Evolutionary conservation across 2,888 invertebrate genomes (phyloP).

Genomic region (Strigamia crassipes): DNA sequence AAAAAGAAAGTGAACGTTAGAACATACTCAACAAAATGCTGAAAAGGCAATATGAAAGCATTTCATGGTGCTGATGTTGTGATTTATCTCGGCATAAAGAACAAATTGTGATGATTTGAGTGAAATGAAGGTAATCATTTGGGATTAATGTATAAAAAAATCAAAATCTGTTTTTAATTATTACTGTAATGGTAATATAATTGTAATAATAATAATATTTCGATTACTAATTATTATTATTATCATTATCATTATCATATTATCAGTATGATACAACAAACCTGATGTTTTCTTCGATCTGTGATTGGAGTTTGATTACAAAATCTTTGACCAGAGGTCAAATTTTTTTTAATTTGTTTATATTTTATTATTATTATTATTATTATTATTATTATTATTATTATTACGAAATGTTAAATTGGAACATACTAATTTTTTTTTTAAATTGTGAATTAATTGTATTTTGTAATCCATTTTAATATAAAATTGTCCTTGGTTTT

Average conservation of each 20-base stretch:
- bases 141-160: constrained; percentile 7
- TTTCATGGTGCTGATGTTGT: constrained; percentile 6
- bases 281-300: constrained; percentile 35
- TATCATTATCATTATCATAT: background rate
- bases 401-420: background rate
- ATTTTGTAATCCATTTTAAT: constrained; percentile 37
- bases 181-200: background rate
- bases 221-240: background rate
- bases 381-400: constrained; percentile 1
- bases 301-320: constrained; percentile 32
- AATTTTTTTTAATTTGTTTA: background rate
- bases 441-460: background rate
- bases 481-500: constrained; percentile 20
- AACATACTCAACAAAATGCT: constrained; percentile 22
- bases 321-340: constrained; percentile 24
- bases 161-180: background rate
- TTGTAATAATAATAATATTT: background rate
- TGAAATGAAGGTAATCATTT: background rate
- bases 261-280: background rate
- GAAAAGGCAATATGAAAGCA: constrained; percentile 17
- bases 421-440: constrained; percentile 25
- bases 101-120: constrained; percentile 28
- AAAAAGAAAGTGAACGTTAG: background rate
- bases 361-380: background rate
- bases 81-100: constrained; percentile 35